phyloP scores from a whole-genome alignment of 2,797 vertebrate genomes.

The Pogoniulus pusillus region DNA sequence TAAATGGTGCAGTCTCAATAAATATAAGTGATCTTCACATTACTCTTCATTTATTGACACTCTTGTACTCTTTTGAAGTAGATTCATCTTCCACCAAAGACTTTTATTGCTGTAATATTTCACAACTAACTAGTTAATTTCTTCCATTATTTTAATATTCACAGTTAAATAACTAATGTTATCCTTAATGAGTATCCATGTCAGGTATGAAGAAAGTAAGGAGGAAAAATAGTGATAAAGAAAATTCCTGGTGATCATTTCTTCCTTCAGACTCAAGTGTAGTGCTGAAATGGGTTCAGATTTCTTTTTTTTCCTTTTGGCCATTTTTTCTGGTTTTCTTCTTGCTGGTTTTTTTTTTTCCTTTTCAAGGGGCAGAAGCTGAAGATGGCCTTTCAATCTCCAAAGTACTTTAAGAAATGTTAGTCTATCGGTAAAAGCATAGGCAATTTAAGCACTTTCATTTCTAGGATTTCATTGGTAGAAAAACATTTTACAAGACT shows the following conservation, averaged over 20 bases:
- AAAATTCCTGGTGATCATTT: conserved; percentile 48
- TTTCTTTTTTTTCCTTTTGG: background rate
- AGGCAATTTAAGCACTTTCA: background rate
- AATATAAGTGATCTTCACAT: conserved; percentile 60
- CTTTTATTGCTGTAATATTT: conserved; percentile 74
- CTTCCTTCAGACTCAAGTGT: conserved; percentile 20
- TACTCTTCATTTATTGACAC: conserved; percentile 68
- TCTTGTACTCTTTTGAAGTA: conserved; percentile 54
- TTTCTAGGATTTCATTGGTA: background rate
- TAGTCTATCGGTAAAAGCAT: background rate
- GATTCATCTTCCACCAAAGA: conserved; percentile 61
- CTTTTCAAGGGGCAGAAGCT: background rate
- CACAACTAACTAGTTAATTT: conserved; percentile 69
- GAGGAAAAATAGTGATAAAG: background rate
- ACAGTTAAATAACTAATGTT: conserved; percentile 56
- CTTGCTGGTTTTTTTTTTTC: background rate
- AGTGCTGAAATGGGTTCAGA: background rate
- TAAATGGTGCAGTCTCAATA: conserved; percentile 49
- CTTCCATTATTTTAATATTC: conserved; percentile 70
- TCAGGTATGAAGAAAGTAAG: conserved; percentile 21
- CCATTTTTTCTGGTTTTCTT: background rate
- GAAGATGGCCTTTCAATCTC: background rate
- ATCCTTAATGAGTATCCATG: conserved; percentile 45
- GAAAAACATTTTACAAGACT: background rate
- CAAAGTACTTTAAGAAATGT: background rate